Percentiles rank a stretch among this genome's conserved stretches.
These are phyloP conservation scores for Oryzias curvinotus DNA, from an alignment of 2,113 vertebrate genomes.

Conservation along the genomic window DNA sequence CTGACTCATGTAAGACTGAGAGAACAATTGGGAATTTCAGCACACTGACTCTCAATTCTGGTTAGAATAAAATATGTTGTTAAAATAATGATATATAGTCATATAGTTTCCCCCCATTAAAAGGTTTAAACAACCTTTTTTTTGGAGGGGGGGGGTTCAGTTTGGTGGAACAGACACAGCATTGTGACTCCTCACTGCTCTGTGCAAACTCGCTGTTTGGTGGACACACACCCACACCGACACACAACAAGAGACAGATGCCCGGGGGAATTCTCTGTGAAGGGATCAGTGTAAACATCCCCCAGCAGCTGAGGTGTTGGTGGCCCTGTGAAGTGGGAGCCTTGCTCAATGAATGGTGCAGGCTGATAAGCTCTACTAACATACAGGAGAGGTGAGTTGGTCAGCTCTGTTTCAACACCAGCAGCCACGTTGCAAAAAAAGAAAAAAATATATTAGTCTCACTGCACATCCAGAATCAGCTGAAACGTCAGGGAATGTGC, in stretches of 20 bases:
- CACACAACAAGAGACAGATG: constrained; percentile 3
- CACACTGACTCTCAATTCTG: background rate
- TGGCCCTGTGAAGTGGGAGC: constrained; percentile 57
- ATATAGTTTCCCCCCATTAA: background rate
- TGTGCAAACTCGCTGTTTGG: constrained; percentile 39
- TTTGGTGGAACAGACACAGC: constrained; percentile 35
- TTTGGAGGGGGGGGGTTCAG: constrained; percentile 27
- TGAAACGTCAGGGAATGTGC: constrained; percentile 13
- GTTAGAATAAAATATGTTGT: constrained; percentile 8
- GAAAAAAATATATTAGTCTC: constrained; percentile 17
- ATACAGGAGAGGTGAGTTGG: constrained; percentile 42
- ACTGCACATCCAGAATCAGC: constrained; percentile 22
- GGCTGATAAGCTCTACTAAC: constrained; percentile 56
- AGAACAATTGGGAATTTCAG: too few relatives aligned
- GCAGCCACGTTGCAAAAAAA: constrained; percentile 4
- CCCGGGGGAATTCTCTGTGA: constrained; percentile 52
- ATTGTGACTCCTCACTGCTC: constrained; percentile 39
- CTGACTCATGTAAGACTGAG: too few relatives aligned
- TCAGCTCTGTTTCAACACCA: constrained; percentile 43
- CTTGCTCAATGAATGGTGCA: constrained; percentile 44
- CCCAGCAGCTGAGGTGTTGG: constrained; percentile 55
- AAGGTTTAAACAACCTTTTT: constrained; percentile 10
- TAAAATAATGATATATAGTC: background rate
- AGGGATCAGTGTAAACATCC: constrained; percentile 70
- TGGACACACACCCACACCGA: constrained; percentile 17